Evolutionary conservation across 1,140 invertebrate genomes (phyloP), one percentile per base, ranked within the genome.

Genomic region (Lycorma delicatula): DNA sequence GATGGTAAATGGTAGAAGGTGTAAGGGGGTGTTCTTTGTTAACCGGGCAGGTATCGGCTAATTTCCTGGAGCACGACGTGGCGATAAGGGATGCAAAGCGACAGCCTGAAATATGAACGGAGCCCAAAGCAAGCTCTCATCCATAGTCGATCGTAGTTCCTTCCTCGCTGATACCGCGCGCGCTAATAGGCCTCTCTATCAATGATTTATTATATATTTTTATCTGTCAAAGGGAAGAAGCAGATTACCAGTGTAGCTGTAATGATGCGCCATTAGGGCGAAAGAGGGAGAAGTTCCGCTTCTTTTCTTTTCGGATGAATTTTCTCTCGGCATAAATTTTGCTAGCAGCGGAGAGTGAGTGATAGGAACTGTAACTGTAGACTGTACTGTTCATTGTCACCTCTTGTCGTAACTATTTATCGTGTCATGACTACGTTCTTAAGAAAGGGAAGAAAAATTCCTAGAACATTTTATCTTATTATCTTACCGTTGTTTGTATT

Each of bases 111-210:
- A 44, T 44, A 44, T 44, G 41, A 44, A 44, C 41, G 41, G 23
- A 44, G 6, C 41, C 16, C 38, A 41, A 22, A 20, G 41, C 41
- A 44, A 22, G 41, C 7, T 44, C 41, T 22, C 23, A 20, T 22
- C 41, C 23, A 44, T 44, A 44, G 41, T 18, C 6, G 41, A 44
- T 44, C 41, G 1, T 18, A 22, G 13, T 1, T 16, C 11, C 11
- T 1, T 12, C 3, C 3, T 3, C 16, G n/a, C 41, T 44, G 16
- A 44, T 44, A 44, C 41, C 18, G 41, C n/a, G 41, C 41, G 41
- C n/a, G 41, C 41, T 44, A 44, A 44, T 44, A 44, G 41, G 41
- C 41, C 41, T 44, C 41, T 44, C 41, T 44, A 44, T 44, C 41
- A 44, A 44, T 44, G 41, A 44, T 44, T 44, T 44, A 44, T 44